Evolutionary conservation across 2,797 vertebrate genomes (phyloP).

Genomic region (Chlorospingus semifuscus): DNA sequence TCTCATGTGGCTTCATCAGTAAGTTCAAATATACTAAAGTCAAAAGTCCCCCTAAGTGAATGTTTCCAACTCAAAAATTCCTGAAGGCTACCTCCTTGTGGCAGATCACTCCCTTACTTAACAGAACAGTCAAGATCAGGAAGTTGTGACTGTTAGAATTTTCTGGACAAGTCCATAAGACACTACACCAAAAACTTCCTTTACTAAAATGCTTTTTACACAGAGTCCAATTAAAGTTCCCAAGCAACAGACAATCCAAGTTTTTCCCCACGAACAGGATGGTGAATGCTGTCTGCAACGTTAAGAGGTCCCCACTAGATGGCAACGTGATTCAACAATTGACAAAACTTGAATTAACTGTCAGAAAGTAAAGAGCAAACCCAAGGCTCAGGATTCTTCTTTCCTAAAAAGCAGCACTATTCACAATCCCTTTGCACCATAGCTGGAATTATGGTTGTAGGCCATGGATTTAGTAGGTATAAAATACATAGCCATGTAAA

Average conservation of each 20-base stretch:
- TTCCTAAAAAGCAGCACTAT: neutral
- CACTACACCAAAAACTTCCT: neutral
- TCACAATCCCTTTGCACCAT: neutral
- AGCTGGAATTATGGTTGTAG: neutral
- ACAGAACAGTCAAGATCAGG: neutral
- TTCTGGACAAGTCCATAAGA: neutral
- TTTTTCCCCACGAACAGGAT: neutral
- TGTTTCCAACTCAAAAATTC: neutral
- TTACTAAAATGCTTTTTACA: neutral
- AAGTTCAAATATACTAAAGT: neutral
- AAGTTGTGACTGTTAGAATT: neutral
- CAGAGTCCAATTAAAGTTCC: neutral
- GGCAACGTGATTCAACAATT: neutral
- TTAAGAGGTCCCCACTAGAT: neutral
- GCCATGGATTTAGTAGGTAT: neutral
- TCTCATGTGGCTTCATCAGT: neutral
- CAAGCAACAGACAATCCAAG: neutral
- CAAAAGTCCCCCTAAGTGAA: neutral
- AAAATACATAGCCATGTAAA: neutral
- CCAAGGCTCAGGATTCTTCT: neutral
- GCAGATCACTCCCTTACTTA: neutral
- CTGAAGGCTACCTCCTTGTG: neutral
- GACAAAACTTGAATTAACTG: neutral
- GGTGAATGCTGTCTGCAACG: neutral
- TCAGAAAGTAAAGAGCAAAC: neutral